Evolutionary conservation across 2,797 vertebrate genomes (phyloP), one percentile per base, ranked within the genome.

Genomic region (Poecilia velifera): DNA sequence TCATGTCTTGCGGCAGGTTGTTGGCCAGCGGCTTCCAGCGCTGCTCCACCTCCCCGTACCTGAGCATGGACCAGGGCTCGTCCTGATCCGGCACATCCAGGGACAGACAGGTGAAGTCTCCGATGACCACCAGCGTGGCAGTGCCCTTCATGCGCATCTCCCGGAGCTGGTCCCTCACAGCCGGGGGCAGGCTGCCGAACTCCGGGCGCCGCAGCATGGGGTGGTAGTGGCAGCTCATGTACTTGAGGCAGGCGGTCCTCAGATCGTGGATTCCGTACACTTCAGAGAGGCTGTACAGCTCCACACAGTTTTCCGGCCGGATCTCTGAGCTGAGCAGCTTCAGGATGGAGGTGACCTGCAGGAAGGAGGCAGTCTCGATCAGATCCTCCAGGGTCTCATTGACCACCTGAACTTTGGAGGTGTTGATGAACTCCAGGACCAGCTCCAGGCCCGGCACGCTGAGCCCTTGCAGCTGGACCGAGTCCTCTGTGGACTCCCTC

Each of bases 351-450:
- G 96, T 97, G 78, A 99, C 98, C 91, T 99, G 98, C 47, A 99
- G 78, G 90, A 97, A 99, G 76, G 97, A 98, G 6, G 98, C 98
- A 0, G 97, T 97, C 84, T 98, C 97, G 47, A 99, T 97, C 87
- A 99, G 93, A 79, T 97, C 97, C 80, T 97, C 95, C 90, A 98
- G 94, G 2, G 95, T 96, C 79, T 95, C 96, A 71, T 96, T 96
- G 62, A 94, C 95, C 34, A 96, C 84, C 80, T 95, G 93, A 1
- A 98, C 96, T 88, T 97, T 96, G 73, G 97, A 97, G 10, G 97
- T 97, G 91, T 97, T 97, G 90, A 99, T 98, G 91, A 99, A 99
- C 89, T 97, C 96, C 87, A 99, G 94, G 76, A 98, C 98, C 76
- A 97, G 94, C 91, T 98, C 97, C 93, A 99, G 93, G 12, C 98